Percentiles rank a stretch among this genome's conserved stretches.
phyloP scores from a whole-genome alignment of 2,113 vertebrate genomes.

The Macroglossus sobrinus region DNA sequence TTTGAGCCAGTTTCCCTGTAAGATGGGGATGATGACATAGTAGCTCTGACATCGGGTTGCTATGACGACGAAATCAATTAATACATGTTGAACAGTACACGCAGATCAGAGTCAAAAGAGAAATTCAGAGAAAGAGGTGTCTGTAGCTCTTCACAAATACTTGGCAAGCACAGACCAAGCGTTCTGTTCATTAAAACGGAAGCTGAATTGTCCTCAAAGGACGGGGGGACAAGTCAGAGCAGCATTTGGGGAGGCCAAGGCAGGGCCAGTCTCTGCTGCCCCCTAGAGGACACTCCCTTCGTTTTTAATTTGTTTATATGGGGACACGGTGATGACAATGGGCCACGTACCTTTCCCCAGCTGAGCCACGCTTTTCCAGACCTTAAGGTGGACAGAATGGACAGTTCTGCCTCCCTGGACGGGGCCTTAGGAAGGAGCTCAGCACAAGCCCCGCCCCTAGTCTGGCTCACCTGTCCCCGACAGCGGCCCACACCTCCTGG shows the following conservation, averaged over 20 bases:
- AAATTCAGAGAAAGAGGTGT: neutral
- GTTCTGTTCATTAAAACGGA: neutral
- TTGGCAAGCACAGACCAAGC: neutral
- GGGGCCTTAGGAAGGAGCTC: neutral
- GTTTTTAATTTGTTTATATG: accelerated
- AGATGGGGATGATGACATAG: neutral
- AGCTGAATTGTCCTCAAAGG: neutral
- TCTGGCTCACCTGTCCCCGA: neutral
- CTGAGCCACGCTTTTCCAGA: neutral
- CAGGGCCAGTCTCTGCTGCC: conserved; percentile 31
- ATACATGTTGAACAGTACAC: accelerated
- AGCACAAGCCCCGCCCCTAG: too few species aligned
- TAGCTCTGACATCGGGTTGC: accelerated
- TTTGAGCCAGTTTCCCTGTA: neutral
- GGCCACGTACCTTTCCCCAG: neutral
- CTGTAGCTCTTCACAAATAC: neutral
- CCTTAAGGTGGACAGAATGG: neutral
- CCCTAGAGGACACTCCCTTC: neutral
- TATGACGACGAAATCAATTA: neutral
- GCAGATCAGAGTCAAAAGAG: neutral
- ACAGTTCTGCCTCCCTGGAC: neutral
- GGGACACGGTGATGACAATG: too few species aligned
- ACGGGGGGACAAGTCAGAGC: neutral
- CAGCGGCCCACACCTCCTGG: accelerated
- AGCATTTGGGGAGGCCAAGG: accelerated